phyloP scores from a whole-genome alignment of 2,797 vertebrate species.

The Limnodromus scolopaceus region DNA sequence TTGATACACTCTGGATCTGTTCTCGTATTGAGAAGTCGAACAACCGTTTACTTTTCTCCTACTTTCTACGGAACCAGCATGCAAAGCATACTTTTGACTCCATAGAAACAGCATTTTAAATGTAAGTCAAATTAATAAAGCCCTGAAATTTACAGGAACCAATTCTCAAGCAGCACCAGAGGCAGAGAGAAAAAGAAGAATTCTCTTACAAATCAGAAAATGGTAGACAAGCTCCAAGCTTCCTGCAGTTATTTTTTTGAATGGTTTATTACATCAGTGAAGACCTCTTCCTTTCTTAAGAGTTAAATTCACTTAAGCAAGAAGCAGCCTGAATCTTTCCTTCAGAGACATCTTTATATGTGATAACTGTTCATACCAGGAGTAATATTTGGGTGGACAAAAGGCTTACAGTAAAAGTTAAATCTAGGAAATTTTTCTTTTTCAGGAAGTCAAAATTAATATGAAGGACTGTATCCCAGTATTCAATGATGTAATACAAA shows the following conservation, averaged over 20 bases:
- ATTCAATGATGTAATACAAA: background rate
- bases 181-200: background rate
- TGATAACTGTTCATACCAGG: background rate
- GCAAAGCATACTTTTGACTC: background rate
- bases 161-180: background rate
- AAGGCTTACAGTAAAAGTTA: background rate
- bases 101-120: conserved; percentile 39
- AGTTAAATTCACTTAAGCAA: background rate
- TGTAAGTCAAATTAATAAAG: conserved; percentile 15
- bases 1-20: background rate
- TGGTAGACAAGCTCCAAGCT: background rate
- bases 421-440: background rate
- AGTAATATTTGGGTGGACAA: background rate
- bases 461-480: background rate
- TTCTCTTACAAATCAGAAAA: background rate
- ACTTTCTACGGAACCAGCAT: background rate
- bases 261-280: background rate
- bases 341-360: rapidly evolving
- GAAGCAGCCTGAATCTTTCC: background rate
- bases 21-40: background rate
- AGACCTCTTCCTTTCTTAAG: background rate
- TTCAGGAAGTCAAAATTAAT: background rate
- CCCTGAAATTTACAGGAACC: background rate
- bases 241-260: background rate
- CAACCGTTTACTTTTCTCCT: background rate